These are phyloP conservation scores for Neoseiulus cucumeris DNA, from an alignment of 1,140 invertebrate species.

Conservation along the genomic window DNA sequence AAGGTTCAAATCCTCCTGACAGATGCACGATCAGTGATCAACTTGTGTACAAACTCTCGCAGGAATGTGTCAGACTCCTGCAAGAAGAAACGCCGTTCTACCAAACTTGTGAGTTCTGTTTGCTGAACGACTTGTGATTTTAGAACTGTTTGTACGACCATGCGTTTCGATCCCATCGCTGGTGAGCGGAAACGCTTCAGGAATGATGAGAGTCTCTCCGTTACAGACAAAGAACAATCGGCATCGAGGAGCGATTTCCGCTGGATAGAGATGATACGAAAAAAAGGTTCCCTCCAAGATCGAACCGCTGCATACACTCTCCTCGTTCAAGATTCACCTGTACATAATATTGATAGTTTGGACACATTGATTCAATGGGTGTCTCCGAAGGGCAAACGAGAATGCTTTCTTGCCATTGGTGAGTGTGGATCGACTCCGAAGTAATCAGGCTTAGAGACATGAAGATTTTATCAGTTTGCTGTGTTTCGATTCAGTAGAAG, in stretches of 20 bases:
- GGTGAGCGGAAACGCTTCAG: too few species aligned
- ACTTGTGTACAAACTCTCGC: background rate
- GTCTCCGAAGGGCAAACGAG: conserved; percentile 56
- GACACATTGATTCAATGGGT: conserved; percentile 51
- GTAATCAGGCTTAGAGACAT: too few species aligned
- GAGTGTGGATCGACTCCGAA: conserved; percentile 14
- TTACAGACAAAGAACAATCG: background rate
- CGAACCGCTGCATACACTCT: conserved; percentile 64
- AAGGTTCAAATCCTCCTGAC: background rate
- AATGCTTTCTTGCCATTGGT: conserved; percentile 43
- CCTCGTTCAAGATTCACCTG: conserved; percentile 58
- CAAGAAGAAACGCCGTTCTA: background rate
- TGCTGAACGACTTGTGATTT: too few species aligned
- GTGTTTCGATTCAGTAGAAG: too few species aligned
- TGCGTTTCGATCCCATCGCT: too few species aligned
- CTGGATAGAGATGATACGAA: conserved; percentile 60
- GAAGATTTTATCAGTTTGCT: too few species aligned
- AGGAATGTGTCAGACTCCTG: background rate
- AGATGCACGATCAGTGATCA: background rate
- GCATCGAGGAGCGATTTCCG: conserved; percentile 22
- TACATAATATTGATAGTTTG: conserved; percentile 51
- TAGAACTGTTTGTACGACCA: too few species aligned
- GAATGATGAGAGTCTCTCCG: too few species aligned
- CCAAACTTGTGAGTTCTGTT: background rate
- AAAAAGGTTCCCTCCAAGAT: conserved; percentile 57